Percentiles rank a stretch among this genome's conserved stretches.
phyloP scores from a whole-genome alignment of 2,113 vertebrate genomes.

The Lanius collurio region DNA sequence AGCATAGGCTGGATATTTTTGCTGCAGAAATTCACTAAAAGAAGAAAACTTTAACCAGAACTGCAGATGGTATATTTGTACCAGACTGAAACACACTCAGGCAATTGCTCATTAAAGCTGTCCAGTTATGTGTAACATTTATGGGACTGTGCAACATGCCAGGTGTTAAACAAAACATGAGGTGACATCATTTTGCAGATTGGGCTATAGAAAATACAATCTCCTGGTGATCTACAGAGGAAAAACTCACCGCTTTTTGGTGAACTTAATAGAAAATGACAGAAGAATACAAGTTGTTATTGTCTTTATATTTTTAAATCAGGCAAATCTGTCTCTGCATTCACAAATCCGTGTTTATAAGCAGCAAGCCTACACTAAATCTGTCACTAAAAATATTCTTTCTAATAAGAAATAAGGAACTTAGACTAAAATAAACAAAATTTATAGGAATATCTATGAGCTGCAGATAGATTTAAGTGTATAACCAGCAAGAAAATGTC shows the following conservation, averaged over 20 bases:
- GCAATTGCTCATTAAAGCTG: not conserved
- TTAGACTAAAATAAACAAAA: constrained; percentile 32
- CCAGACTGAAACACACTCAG: not conserved
- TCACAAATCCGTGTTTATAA: not conserved
- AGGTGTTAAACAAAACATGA: constrained; percentile 20
- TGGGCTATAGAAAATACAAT: not conserved
- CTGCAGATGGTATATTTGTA: not conserved
- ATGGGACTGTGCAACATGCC: not conserved
- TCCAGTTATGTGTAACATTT: not conserved
- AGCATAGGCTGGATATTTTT: not conserved
- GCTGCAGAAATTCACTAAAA: not conserved
- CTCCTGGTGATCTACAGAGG: not conserved
- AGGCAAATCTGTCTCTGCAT: not conserved
- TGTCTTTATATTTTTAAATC: not conserved
- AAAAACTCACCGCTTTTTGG: not conserved
- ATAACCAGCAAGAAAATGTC: constrained; percentile 23
- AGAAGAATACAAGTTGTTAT: not conserved
- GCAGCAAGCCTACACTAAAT: not conserved
- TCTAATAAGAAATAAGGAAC: not conserved
- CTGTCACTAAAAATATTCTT: not conserved
- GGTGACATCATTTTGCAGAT: not conserved
- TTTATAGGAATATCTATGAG: not conserved
- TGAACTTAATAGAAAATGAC: not conserved
- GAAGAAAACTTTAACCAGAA: not conserved
- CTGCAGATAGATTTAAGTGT: not conserved